phyloP scores from a whole-genome alignment of 2,797 vertebrate genomes.

The Falco concolor region DNA sequence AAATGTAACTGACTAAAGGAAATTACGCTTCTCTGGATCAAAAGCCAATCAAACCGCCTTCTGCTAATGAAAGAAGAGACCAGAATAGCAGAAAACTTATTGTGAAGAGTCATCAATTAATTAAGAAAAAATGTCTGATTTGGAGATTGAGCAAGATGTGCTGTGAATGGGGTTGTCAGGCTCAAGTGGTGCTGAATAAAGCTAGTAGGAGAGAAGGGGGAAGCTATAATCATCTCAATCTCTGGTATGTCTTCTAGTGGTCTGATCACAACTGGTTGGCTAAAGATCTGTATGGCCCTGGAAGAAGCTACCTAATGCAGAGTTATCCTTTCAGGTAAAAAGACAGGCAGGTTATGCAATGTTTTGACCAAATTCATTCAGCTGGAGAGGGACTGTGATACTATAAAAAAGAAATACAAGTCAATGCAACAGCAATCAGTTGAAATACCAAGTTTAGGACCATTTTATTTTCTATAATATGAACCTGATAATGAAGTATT shows the following conservation, averaged over 20 bases:
- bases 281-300: background rate
- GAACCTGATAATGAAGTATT: background rate
- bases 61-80: background rate
- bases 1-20: background rate
- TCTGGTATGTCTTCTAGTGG: background rate
- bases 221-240: background rate
- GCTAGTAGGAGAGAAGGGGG: background rate
- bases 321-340: background rate
- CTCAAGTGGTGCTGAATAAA: background rate
- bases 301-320: background rate
- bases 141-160: background rate
- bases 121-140: background rate
- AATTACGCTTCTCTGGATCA: background rate
- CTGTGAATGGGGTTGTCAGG: slow-evolving; percentile 17
- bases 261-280: background rate
- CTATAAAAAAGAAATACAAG: background rate
- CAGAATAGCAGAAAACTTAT: background rate
- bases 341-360: background rate
- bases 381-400: accelerated
- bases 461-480: background rate
- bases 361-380: background rate
- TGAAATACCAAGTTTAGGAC: background rate
- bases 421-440: background rate
- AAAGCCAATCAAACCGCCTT: background rate
- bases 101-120: background rate